Conservation (phyloP, 2,113 vertebrate genomes). For the Poecilia latipinna region DNA sequence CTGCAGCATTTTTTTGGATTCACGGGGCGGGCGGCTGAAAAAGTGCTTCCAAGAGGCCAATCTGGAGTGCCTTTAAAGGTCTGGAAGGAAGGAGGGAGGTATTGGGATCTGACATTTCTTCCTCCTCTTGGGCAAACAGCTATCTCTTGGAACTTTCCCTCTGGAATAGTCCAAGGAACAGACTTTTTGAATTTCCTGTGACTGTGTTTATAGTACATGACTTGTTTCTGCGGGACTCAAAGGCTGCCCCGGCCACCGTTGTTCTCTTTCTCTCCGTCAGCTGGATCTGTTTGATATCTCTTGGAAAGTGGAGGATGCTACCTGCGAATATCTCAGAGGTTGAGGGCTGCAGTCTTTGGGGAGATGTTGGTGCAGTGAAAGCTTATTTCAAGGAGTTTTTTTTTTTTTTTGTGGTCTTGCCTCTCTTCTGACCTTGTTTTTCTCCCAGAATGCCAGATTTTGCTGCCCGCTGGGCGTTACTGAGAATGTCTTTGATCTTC, state of each 20-base stretch:
- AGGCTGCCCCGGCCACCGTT: slow-evolving; percentile 78
- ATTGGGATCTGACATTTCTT: slow-evolving; percentile 43
- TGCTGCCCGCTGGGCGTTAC: slow-evolving; percentile 75
- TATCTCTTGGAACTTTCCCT: slow-evolving; percentile 66
- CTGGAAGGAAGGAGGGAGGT: slow-evolving; percentile 57
- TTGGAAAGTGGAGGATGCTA: slow-evolving; percentile 56
- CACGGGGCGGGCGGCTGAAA: slow-evolving; percentile 47
- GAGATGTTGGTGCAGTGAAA: slow-evolving; percentile 19
- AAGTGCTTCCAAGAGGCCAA: slow-evolving; percentile 71
- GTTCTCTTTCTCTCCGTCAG: slow-evolving; percentile 72
- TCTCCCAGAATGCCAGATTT: slow-evolving; percentile 75
- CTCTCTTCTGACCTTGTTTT: slow-evolving; percentile 48
- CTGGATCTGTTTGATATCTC: slow-evolving; percentile 60
- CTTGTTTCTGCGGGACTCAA: slow-evolving; percentile 63
- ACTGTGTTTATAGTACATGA: slow-evolving; percentile 72
- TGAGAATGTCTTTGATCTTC: slow-evolving; percentile 79
- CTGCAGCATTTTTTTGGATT: slow-evolving; percentile 53
- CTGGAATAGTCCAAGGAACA: slow-evolving; percentile 64
- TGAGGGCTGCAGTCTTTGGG: slow-evolving; percentile 31
- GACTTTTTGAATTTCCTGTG: slow-evolving; percentile 64
- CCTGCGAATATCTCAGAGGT: slow-evolving; percentile 38
- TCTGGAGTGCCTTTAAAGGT: slow-evolving; percentile 77
- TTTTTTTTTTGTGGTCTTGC: slow-evolving; percentile 47
- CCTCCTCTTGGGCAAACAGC: slow-evolving; percentile 57
- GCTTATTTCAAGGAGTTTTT: slow-evolving; percentile 37